Conservation (phyloP, 2,888 invertebrate genomes). For the Metellina segmentata region DNA sequence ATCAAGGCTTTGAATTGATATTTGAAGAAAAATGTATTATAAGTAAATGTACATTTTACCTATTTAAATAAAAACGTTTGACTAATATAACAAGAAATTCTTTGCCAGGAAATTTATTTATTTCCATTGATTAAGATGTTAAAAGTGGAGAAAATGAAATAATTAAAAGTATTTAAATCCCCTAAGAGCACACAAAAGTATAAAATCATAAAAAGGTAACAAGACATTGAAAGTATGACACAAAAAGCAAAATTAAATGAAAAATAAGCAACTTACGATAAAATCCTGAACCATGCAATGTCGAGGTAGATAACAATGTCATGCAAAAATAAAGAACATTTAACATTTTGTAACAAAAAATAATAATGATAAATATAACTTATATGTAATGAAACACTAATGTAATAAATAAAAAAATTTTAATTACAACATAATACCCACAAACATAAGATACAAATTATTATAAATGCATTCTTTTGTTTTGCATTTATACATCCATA, state of each 20-base stretch:
- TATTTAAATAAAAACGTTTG: no score
- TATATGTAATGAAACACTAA: not conserved
- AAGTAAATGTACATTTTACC: no score
- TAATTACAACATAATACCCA: no score
- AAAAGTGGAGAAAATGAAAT: not conserved
- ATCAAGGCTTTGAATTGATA: no score
- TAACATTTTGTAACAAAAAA: not conserved
- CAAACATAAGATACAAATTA: no score
- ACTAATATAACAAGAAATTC: no score
- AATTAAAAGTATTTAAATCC: not conserved
- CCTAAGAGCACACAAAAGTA: not conserved
- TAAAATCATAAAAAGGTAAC: not conserved
- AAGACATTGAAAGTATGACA: not conserved
- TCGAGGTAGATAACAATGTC: constrained; percentile 14
- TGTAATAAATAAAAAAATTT: no score
- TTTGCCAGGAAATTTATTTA: no score
- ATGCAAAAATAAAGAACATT: constrained; percentile 58
- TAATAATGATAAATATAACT: not conserved
- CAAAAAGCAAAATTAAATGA: constrained; percentile 10
- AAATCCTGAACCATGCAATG: constrained; percentile 75
- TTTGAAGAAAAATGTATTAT: no score
- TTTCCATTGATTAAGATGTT: no score
- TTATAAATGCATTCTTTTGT: no score
- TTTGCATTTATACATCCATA: no score
- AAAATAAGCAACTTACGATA: constrained; percentile 71